Evolutionary conservation across 2,888 invertebrate species (phyloP).

Genomic region (Cepaea hortensis): DNA sequence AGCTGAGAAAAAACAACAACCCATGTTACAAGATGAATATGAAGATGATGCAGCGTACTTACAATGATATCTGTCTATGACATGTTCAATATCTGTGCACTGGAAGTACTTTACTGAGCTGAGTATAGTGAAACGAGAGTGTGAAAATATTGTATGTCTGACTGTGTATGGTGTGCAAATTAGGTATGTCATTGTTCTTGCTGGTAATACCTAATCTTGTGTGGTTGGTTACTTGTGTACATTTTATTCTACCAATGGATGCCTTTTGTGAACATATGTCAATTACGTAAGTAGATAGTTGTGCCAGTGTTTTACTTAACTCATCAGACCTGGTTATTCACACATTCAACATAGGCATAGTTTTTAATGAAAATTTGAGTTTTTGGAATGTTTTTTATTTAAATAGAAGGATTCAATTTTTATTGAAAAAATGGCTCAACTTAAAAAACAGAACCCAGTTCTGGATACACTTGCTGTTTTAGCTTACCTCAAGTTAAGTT

Average conservation of each 20-base stretch:
- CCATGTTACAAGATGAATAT: slow-evolving; percentile 53
- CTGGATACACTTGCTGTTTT: no score
- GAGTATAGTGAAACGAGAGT: not conserved
- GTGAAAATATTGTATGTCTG: not conserved
- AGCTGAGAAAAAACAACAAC: slow-evolving; percentile 66
- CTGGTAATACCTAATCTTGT: not conserved
- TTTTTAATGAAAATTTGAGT: no score
- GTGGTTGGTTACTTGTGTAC: not conserved
- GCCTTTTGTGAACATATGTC: not conserved
- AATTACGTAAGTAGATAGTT: not conserved
- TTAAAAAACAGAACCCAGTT: no score
- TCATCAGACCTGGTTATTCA: not conserved
- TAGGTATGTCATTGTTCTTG: not conserved
- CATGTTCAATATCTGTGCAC: slow-evolving; percentile 6
- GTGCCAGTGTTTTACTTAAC: not conserved
- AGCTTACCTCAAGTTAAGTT: no score
- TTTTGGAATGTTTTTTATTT: no score
- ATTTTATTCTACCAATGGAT: slow-evolving; percentile 1
- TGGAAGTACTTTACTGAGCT: no score
- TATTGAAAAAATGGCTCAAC: no score
- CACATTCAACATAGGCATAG: no score
- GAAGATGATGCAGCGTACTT: slow-evolving; percentile 38
- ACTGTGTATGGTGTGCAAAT: not conserved
- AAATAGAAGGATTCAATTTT: no score
- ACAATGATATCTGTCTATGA: not conserved